phyloP scores from a whole-genome alignment of 2,797 vertebrate genomes.

The Macropodus opercularis region DNA sequence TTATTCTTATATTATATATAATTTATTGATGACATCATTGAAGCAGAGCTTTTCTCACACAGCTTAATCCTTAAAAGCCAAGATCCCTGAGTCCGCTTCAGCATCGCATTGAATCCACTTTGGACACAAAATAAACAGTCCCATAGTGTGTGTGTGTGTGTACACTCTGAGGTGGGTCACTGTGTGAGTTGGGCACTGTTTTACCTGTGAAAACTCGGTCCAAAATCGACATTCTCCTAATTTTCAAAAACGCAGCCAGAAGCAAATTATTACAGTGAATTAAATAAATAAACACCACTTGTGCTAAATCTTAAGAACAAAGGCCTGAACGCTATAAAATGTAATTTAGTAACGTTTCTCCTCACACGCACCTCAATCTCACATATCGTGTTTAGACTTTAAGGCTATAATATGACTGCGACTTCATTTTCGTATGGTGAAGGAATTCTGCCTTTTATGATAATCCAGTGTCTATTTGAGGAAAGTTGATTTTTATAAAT shows the following conservation, averaged over 20 bases:
- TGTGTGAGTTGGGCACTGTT: neutral
- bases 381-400: neutral
- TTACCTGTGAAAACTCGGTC: neutral
- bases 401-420: neutral
- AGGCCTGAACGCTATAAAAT: neutral
- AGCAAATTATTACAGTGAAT: neutral
- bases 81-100: neutral
- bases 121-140: neutral
- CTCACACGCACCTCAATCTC: neutral
- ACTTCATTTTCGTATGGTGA: slow-evolving; percentile 5
- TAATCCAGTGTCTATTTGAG: slow-evolving; percentile 13
- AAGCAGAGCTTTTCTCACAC: slow-evolving; percentile 9
- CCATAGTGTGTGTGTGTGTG: neutral
- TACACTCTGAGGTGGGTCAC: slow-evolving; percentile 4
- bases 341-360: neutral
- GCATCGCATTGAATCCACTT: neutral
- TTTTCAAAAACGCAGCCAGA: neutral
- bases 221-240: neutral
- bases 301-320: neutral
- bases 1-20: slow-evolving; percentile 1
- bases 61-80: neutral
- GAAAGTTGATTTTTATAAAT: slow-evolving; percentile 33
- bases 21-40: neutral
- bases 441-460: slow-evolving; percentile 21
- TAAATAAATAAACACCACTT: neutral